Evolutionary conservation across 2,888 invertebrate species (phyloP), one percentile per base, ranked within the genome.

Genomic region (Sympetrum striolatum): DNA sequence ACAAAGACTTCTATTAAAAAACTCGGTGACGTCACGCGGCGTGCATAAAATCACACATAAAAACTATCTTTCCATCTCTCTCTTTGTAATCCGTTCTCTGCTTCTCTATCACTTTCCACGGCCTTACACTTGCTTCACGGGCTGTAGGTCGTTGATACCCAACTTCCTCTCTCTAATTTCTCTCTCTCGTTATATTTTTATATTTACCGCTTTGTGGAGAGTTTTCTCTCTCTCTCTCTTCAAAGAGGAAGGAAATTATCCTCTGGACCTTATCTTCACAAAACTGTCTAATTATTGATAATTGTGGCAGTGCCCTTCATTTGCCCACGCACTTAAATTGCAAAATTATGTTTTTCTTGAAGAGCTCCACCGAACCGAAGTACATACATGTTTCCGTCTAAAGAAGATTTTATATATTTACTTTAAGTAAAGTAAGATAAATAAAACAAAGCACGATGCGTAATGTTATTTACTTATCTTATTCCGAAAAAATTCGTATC

Each of bases 51-150:
- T 60, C 86, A 37, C 37, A 35, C 86, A 86, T 86, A 86, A 86
- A 86, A 86, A 64, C 60, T 60, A 86, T 86, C 86, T 86, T 37
- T 48, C 86, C 86, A 86, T 86, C 86, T 86, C 60, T 60, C 14
- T 64, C 60, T 64, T 37, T 86, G 58, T 60, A 86, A 86, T 60
- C 37, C 86, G 22, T 18, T 58, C 58, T 35, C 58, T 4, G 3
- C 18, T 31, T 35, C 25, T 25, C 25, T 73, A 31, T 73, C 73
- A 25, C 73, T 25, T 31, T 73, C 25, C 73, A 14, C 25, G 73
- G 14, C 6, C 73, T 73, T 22, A 25, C 25, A 31, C 31, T 73
- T 73, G 73, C 73, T 25, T 73, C 73, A 53, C 53, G 53, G 53
- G 18, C 18, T 5, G 53, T 73, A 25, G 73, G 25, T 73, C 73